phyloP scores from a whole-genome alignment of 1,140 invertebrate species.

The Carcinoscorpius rotundicauda region DNA sequence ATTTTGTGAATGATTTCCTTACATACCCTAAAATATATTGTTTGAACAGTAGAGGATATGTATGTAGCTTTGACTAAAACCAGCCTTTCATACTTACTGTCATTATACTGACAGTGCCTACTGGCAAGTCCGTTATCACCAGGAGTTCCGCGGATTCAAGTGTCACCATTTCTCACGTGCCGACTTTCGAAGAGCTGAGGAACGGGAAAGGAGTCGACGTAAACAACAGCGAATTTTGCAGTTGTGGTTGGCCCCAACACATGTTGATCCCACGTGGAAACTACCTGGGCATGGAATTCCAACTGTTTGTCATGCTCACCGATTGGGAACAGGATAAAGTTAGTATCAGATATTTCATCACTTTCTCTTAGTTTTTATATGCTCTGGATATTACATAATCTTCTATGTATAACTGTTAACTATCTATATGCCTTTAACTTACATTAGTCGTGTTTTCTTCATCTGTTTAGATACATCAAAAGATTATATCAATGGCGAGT shows the following conservation, averaged over 20 bases:
- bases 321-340: constrained; percentile 53
- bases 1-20: too few relatives aligned
- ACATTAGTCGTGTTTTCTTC: too few relatives aligned
- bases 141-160: constrained; percentile 2
- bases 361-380: too few relatives aligned
- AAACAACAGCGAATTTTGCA: constrained; percentile 47
- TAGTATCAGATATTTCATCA: not conserved
- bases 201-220: not conserved
- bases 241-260: constrained; percentile 76
- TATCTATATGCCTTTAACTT: too few relatives aligned
- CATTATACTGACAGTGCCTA: not conserved
- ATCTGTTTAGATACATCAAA: too few relatives aligned
- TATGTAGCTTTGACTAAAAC: too few relatives aligned
- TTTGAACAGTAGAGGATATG: too few relatives aligned
- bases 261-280: constrained; percentile 63
- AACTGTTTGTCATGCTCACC: constrained; percentile 69
- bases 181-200: not conserved
- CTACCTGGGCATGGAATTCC: constrained; percentile 48
- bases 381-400: too few relatives aligned
- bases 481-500: too few relatives aligned
- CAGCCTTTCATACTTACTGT: too few relatives aligned
- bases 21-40: too few relatives aligned
- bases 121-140: not conserved
- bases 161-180: constrained; percentile 5
- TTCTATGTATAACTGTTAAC: too few relatives aligned